Percentiles rank a stretch among this genome's conserved stretches.
phyloP scores from a whole-genome alignment of 2,888 invertebrate genomes.

The Linyphia triangularis region DNA sequence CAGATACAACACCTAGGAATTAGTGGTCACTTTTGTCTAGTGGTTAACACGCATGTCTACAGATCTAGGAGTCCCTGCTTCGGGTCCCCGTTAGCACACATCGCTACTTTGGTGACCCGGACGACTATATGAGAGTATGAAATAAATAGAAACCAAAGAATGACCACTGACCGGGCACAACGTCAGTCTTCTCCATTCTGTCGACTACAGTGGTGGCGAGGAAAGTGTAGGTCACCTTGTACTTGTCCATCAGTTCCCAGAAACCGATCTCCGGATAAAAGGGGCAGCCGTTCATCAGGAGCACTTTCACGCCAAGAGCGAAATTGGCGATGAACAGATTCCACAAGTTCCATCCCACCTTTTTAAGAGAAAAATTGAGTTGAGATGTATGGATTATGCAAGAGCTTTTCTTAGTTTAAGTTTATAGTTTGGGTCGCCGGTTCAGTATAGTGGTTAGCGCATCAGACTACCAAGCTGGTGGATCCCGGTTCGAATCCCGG shows the following conservation, averaged over 20 bases:
- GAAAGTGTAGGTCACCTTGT: conserved; percentile 64
- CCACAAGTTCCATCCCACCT: conserved; percentile 85
- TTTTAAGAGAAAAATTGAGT: too few species aligned
- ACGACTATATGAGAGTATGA: too few species aligned
- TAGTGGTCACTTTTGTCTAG: too few species aligned
- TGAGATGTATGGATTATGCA: too few species aligned
- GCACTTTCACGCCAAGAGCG: conserved; percentile 81
- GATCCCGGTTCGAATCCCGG: too few species aligned
- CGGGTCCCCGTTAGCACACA: too few species aligned
- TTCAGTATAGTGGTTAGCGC: too few species aligned
- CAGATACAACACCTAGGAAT: too few species aligned
- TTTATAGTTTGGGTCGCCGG: background rate
- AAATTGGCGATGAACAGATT: conserved; percentile 82
- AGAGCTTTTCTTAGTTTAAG: background rate
- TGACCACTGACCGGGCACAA: conserved; percentile 51
- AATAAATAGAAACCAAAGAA: background rate
- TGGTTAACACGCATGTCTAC: too few species aligned
- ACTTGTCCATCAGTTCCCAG: conserved; percentile 73
- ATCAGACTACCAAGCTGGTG: too few species aligned
- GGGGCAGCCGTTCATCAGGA: conserved; percentile 83
- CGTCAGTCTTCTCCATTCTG: conserved; percentile 69
- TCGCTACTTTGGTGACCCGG: too few species aligned
- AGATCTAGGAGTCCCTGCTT: too few species aligned
- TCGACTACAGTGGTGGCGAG: conserved; percentile 68
- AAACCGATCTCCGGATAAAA: conserved; percentile 81